A percentile compares a stretch with the other conserved stretches of the same genome.
Conservation (phyloP, 2,113 vertebrate species). For the Zosterops pallidus region DNA sequence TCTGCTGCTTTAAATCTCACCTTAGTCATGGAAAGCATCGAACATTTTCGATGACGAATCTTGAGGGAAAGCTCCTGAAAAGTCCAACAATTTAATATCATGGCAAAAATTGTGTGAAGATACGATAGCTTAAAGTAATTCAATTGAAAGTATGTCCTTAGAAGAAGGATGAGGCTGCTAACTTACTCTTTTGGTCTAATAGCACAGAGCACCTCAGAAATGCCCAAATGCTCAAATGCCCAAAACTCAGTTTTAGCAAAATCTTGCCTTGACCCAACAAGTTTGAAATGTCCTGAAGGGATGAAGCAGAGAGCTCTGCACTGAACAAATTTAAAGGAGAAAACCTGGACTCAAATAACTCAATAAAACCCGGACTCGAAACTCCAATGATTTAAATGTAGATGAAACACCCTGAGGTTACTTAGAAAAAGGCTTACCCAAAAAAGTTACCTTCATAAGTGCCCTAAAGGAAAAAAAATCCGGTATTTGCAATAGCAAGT, state of each 20-base stretch:
- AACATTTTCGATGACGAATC: neutral
- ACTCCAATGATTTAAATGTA: neutral
- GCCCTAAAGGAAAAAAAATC: neutral
- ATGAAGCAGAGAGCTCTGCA: neutral
- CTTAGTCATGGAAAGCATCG: neutral
- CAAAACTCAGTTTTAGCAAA: neutral
- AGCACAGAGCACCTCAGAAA: neutral
- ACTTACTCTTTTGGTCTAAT: neutral
- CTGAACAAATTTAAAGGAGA: neutral
- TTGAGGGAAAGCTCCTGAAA: neutral
- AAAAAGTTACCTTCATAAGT: neutral
- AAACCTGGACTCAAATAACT: neutral
- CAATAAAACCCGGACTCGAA: neutral
- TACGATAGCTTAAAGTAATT: neutral
- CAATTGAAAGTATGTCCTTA: neutral
- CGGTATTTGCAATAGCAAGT: conserved; percentile 1
- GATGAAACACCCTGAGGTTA: neutral
- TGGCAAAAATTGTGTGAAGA: neutral
- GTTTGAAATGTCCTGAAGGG: neutral
- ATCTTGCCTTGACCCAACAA: neutral
- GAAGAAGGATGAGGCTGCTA: neutral
- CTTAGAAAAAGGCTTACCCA: neutral
- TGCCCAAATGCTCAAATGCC: neutral
- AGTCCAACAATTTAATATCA: neutral
- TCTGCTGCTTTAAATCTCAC: neutral